These are phyloP conservation scores for Tortricodes alternella DNA, from an alignment of 2,888 invertebrate genomes.

Conservation along the genomic window DNA sequence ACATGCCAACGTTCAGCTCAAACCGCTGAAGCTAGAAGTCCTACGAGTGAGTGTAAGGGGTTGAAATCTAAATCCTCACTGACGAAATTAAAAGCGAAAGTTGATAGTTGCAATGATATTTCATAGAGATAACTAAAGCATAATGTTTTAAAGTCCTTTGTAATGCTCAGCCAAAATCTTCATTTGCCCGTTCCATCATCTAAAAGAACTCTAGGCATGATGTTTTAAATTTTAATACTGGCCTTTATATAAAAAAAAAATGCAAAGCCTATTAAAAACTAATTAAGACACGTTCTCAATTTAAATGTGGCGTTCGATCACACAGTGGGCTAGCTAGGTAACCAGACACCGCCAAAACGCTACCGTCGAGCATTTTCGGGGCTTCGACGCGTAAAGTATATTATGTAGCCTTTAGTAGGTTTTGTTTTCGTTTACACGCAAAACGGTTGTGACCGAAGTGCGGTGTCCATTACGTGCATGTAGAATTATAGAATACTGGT, in stretches of 20 bases:
- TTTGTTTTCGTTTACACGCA: constrained; percentile 73
- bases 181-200: too few species aligned
- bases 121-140: too few species aligned
- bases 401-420: constrained; percentile 68
- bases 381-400: constrained; percentile 62
- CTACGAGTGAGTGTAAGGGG: too few species aligned
- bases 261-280: constrained; percentile 57
- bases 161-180: too few species aligned
- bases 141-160: too few species aligned
- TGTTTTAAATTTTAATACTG: constrained; percentile 8
- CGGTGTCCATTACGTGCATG: constrained; percentile 32
- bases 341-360: constrained; percentile 74
- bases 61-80: too few species aligned
- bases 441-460: constrained; percentile 66
- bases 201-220: too few species aligned
- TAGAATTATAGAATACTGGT: constrained; percentile 19
- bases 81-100: too few species aligned
- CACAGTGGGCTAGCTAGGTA: constrained; percentile 44
- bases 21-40: too few species aligned
- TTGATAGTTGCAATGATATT: too few species aligned
- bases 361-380: constrained; percentile 75
- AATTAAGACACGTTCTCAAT: constrained; percentile 58
- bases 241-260: constrained; percentile 25
- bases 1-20: too few species aligned
- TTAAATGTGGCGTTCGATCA: constrained; percentile 64